These are phyloP conservation scores for Lophotriccus pileatus DNA, from an alignment of 2,797 vertebrate genomes.

Conservation along the genomic window DNA sequence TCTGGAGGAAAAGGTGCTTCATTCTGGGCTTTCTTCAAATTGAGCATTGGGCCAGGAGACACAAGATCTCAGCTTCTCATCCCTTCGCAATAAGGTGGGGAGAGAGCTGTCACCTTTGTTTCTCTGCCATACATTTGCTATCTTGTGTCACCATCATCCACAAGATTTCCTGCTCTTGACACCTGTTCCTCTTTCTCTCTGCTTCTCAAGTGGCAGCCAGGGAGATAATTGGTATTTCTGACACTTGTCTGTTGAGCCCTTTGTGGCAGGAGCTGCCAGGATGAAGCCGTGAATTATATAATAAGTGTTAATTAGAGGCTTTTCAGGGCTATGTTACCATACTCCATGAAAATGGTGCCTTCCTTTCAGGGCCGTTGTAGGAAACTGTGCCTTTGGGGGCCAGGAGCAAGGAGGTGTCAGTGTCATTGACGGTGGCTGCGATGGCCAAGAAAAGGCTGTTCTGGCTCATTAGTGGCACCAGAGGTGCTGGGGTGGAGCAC, in stretches of 20 bases:
- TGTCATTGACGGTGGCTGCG: background rate
- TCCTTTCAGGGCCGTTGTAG: background rate
- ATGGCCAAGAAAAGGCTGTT: background rate
- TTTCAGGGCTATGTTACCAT: conserved; percentile 9
- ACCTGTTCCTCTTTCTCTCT: background rate
- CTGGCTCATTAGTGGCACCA: background rate
- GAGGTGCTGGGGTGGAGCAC: background rate
- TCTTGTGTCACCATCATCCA: background rate
- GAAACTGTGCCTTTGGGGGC: background rate
- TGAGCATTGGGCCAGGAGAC: background rate
- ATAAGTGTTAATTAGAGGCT: conserved; percentile 55
- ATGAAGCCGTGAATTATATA: conserved; percentile 41
- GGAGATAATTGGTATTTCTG: conserved; percentile 57
- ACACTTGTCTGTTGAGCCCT: background rate
- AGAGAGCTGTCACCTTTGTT: background rate
- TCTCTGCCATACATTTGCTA: background rate
- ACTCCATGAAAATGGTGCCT: background rate
- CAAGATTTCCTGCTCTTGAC: background rate
- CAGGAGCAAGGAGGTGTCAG: background rate
- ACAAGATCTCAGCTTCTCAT: background rate
- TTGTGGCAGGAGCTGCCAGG: conserved; percentile 1
- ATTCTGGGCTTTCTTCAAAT: background rate
- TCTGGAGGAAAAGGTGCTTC: background rate
- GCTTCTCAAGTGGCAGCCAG: background rate
- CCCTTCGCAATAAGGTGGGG: background rate